These are phyloP conservation scores for Oncopeltus fasciatus DNA, from an alignment of 1,140 invertebrate species.

Conservation along the genomic window DNA sequence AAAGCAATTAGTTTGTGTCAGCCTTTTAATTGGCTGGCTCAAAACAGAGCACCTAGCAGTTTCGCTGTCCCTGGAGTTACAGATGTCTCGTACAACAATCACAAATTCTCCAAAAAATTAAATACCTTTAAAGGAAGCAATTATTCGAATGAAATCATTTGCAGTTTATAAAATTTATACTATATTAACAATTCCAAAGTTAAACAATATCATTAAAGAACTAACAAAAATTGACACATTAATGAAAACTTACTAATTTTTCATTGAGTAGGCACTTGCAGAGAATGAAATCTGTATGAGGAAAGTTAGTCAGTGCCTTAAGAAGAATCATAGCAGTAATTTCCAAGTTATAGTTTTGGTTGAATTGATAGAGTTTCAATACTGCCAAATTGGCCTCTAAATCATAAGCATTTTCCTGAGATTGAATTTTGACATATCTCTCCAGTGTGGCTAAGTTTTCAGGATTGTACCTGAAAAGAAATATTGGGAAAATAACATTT, in stretches of 20 bases:
- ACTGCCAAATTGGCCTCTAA: constrained; percentile 91
- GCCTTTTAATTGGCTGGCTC: too few species aligned
- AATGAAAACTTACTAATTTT: constrained; percentile 48
- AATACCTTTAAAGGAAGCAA: too few species aligned
- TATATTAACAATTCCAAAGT: background rate
- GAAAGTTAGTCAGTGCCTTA: constrained; percentile 89
- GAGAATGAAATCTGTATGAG: constrained; percentile 90
- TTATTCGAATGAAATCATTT: too few species aligned
- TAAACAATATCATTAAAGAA: background rate
- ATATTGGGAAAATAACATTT: background rate
- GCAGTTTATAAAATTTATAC: background rate
- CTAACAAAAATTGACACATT: background rate
- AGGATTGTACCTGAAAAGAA: constrained; percentile 70
- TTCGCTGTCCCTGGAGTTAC: too few species aligned
- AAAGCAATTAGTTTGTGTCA: too few species aligned
- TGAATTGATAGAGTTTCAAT: constrained; percentile 82
- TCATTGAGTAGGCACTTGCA: constrained; percentile 88
- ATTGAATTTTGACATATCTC: constrained; percentile 84
- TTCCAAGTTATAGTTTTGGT: constrained; percentile 66
- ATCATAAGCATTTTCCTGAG: constrained; percentile 85
- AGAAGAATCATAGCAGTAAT: constrained; percentile 75
- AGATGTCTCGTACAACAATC: too few species aligned
- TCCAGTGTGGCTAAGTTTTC: constrained; percentile 80
- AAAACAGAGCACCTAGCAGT: too few species aligned
- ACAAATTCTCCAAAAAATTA: too few species aligned